Evolutionary conservation across 2,797 vertebrate species (phyloP), one percentile per base, ranked within the genome.

Genomic region (Loriculus beryllinus): DNA sequence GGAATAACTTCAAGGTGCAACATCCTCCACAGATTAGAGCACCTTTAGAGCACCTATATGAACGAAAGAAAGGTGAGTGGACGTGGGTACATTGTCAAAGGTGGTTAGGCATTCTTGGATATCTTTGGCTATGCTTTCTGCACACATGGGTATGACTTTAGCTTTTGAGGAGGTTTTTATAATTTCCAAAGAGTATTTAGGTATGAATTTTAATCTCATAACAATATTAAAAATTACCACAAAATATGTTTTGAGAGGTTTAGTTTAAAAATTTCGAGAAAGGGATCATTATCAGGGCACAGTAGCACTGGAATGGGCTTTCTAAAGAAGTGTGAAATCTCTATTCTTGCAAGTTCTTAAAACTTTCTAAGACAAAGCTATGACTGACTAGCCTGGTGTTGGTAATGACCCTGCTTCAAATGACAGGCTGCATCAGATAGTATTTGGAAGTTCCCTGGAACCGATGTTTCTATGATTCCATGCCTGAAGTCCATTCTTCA

Each of bases 31-130:
- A 48, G 28, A 35, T 77, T 65, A 49, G 14, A 69, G 51, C 11
- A 9, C 7, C 6, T 1, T 77, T 65, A 49, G 14, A 69, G 51
- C 11, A 9, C 7, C 6, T 1, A 0, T 15, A 9, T 15, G 18
- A 40, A 56, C 5, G 75, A 42, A 21, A 86, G 40, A 78, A 71
- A 89, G 5, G 14, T 39, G 20, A 31, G 10, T 43, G 21, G 9
- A 59, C 14, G 19, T 86, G 16, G 5, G 28, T 42, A 3, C 3
- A 22, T 39, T 59, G 10, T 29, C 37, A 88, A 69, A 71, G 26
- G 9, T 29, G 7, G 3, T 49, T 12, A 39, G 23, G 26, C 26
- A 67, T 33, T 9, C 22, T 22, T 65, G 33, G 10, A 33, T 14
- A 72, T 31, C 18, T 57, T 77, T 59, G 12, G 14, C 43, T 5